These are phyloP conservation scores for Selene dorsalis DNA, from an alignment of 2,797 vertebrate species.

Conservation along the genomic window DNA sequence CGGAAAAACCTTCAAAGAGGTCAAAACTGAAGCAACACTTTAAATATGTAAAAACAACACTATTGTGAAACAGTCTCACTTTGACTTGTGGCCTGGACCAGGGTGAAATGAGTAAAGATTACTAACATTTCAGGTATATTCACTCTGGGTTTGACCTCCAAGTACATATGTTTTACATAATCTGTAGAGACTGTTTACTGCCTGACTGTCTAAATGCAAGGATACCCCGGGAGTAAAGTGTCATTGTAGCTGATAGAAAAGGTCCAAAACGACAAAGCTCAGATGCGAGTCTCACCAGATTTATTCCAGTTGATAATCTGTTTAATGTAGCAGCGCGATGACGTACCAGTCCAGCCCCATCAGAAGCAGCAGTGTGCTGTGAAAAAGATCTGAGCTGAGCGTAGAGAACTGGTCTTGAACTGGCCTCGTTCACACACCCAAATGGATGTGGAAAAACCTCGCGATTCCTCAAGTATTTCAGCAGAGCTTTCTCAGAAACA, in stretches of 20 bases:
- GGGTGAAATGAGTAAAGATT: neutral
- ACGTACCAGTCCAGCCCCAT: neutral
- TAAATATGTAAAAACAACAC: neutral
- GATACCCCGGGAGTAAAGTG: neutral
- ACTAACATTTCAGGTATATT: neutral
- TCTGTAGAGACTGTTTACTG: neutral
- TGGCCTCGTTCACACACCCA: neutral
- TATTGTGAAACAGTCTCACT: neutral
- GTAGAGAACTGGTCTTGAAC: neutral
- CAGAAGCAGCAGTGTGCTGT: neutral
- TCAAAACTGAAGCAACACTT: neutral
- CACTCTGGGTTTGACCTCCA: neutral
- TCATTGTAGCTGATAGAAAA: neutral
- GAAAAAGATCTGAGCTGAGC: neutral
- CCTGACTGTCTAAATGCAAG: neutral
- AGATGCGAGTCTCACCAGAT: neutral
- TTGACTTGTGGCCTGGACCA: neutral
- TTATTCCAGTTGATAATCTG: neutral
- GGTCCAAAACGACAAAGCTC: neutral
- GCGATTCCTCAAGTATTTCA: neutral
- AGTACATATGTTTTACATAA: neutral
- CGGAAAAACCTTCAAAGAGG: neutral
- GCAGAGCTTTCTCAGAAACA: constrained; percentile 29
- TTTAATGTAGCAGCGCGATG: neutral
- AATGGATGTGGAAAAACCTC: constrained; percentile 17